Base-by-base conservation (phyloP, 2,888 invertebrate species). In the Mechanitis messenoides region DNA sequence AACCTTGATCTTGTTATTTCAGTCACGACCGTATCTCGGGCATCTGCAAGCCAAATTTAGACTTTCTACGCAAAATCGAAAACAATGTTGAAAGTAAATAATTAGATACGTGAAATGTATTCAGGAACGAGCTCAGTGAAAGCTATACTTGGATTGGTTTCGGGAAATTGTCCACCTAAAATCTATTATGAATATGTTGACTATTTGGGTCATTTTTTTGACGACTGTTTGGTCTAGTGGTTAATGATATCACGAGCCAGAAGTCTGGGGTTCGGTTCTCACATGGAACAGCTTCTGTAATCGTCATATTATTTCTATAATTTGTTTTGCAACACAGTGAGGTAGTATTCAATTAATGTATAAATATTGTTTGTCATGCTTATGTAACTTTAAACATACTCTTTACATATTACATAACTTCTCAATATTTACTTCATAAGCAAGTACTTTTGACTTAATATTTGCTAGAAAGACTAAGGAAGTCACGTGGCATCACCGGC, bases 1-100 rank as follows among this genome's bases (percentile, higher is more conserved):
- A 50, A 50, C 50, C 50, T 50, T 50, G 0, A 31, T 7, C 9
- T 50, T 31, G 50, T 31, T 50, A 65, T 58, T 58, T 7, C 33
- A 54, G 62, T 64, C 69, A 68, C 66, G 68, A 55, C 3, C 33
- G 33, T 66, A 61, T 69, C 63, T 46, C 50, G 20, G 45, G 47
- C 56, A 72, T 72, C 72, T 71, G 68, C 72, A 72, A 72, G 63
- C 69, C 72, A 72, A 72, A 72, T 72, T 53, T 35, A 63, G 53
- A 71, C 71, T 71, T 71, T 71, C 71, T 61, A 64, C 62, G 47
- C 47, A 38, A 60, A 20, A 61, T 56, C 59, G 60, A 47, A 55
- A 61, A 63, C 62, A 61, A 58, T 55, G 58, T 59, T 20, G 62
- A 62, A 68, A 64, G 64, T 58, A 50, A 50, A 50, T 50, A 50